phyloP scores from a whole-genome alignment of 2,888 invertebrate species.

The Notodonta dromedarius region DNA sequence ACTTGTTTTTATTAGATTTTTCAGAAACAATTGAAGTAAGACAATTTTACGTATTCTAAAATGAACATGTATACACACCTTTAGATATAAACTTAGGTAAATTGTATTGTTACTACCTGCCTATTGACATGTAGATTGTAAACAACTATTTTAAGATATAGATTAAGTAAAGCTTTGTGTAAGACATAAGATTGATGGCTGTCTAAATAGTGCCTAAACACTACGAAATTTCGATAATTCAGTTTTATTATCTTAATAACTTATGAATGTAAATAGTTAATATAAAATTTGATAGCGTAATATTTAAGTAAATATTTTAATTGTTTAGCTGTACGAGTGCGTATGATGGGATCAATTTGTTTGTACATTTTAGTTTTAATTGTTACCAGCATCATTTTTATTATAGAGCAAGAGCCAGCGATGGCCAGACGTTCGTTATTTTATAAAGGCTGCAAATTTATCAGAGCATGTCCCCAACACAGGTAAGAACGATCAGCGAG shows the following conservation, averaged over 20 bases:
- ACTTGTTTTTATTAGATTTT: neutral
- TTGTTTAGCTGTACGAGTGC: slow-evolving; percentile 65
- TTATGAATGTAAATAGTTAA: slow-evolving; percentile 74
- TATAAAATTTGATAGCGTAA: slow-evolving; percentile 61
- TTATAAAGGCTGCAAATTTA: too few species aligned
- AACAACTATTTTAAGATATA: slow-evolving; percentile 68
- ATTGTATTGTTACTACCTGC: slow-evolving; percentile 79
- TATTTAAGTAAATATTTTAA: slow-evolving; percentile 61
- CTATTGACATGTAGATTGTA: slow-evolving; percentile 81
- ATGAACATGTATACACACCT: slow-evolving; percentile 55
- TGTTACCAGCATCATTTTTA: slow-evolving; percentile 3
- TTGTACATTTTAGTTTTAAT: slow-evolving; percentile 54
- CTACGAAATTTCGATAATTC: slow-evolving; percentile 83
- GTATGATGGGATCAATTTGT: slow-evolving; percentile 78
- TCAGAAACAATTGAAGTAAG: slow-evolving; percentile 3
- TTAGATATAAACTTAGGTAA: slow-evolving; percentile 63
- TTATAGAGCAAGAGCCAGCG: too few species aligned
- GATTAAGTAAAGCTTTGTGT: slow-evolving; percentile 77
- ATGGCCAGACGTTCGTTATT: too few species aligned
- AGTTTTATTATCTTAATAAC: slow-evolving; percentile 77
- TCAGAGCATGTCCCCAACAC: too few species aligned
- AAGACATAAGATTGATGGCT: slow-evolving; percentile 84
- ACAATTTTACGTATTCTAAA: slow-evolving; percentile 28
- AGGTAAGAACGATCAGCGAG: too few species aligned
- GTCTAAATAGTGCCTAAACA: slow-evolving; percentile 85